Percentiles rank a stretch among this genome's conserved stretches.
Evolutionary conservation across 1,140 invertebrate genomes (phyloP).

Genomic region (Drosophila parvula): DNA sequence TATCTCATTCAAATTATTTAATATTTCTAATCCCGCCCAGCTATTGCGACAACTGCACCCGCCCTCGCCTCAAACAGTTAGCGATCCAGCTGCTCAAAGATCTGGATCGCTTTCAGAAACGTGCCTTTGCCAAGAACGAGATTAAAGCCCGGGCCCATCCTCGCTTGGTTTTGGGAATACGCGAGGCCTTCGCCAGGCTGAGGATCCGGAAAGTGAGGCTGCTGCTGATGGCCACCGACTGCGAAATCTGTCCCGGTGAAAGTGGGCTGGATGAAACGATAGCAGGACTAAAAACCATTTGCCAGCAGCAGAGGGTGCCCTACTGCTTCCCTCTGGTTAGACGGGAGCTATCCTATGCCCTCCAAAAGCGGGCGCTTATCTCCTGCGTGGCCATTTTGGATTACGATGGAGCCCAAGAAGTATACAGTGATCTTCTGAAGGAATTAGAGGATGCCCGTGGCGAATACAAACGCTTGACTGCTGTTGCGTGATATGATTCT

Average conservation of each 20-base stretch:
- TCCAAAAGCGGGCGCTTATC: conserved; percentile 73
- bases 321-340: conserved; percentile 71
- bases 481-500: conserved; percentile 44
- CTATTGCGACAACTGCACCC: conserved; percentile 80
- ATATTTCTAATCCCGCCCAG: conserved; percentile 23
- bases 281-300: conserved; percentile 58
- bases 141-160: conserved; percentile 86
- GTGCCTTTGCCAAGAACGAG: conserved; percentile 86
- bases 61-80: conserved; percentile 50
- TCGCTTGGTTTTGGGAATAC: conserved; percentile 86
- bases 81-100: conserved; percentile 84
- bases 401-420: conserved; percentile 72
- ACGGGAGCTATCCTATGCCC: conserved; percentile 64
- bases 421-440: conserved; percentile 47
- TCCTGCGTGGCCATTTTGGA: conserved; percentile 76
- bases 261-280: conserved; percentile 70
- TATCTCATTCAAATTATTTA: not conserved
- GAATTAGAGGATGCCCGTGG: conserved; percentile 52
- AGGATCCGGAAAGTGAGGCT: conserved; percentile 86
- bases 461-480: conserved; percentile 52
- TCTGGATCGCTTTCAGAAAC: conserved; percentile 87
- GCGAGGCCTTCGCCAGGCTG: conserved; percentile 86
- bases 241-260: conserved; percentile 69
- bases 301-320: conserved; percentile 62
- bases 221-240: conserved; percentile 86